These are phyloP conservation scores for Gadus macrocephalus DNA, from an alignment of 2,113 vertebrate genomes.

Conservation along the genomic window DNA sequence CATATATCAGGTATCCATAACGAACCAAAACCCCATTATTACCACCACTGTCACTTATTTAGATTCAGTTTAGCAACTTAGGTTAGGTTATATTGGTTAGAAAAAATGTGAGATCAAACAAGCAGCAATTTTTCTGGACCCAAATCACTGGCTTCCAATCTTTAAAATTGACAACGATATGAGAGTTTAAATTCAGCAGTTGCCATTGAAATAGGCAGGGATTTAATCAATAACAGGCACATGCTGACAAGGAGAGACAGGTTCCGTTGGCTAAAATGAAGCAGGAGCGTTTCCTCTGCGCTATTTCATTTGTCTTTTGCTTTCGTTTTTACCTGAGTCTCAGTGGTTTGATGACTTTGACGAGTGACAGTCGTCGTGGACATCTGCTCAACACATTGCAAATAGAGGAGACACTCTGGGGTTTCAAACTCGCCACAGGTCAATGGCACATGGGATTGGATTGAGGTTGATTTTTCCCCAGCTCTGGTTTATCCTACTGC, in stretches of 20 bases:
- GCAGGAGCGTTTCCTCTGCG: slow-evolving; percentile 1
- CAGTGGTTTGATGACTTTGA: slow-evolving; percentile 71
- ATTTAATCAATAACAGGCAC: slow-evolving; percentile 30
- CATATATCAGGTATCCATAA: neutral
- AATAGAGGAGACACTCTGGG: slow-evolving; percentile 63
- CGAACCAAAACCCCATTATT: no score
- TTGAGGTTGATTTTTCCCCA: slow-evolving; percentile 63
- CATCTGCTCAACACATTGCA: slow-evolving; percentile 83
- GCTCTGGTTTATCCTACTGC: slow-evolving; percentile 52
- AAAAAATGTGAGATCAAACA: neutral
- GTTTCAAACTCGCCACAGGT: slow-evolving; percentile 59
- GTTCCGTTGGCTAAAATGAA: slow-evolving; percentile 18
- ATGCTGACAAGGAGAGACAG: slow-evolving; percentile 34
- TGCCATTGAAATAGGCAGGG: neutral
- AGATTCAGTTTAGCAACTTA: neutral
- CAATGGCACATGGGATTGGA: slow-evolving; percentile 45
- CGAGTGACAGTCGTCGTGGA: slow-evolving; percentile 69
- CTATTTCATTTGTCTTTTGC: slow-evolving; percentile 18
- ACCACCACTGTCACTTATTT: no score
- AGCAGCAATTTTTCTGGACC: neutral
- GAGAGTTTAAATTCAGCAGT: no score
- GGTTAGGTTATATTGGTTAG: neutral
- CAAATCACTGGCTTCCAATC: neutral
- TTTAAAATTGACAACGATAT: neutral
- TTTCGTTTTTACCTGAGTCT: slow-evolving; percentile 75